Percentiles rank a stretch among this genome's conserved stretches.
Evolutionary conservation across 2,113 vertebrate species (phyloP).

Genomic region (Vanacampus margaritifer): DNA sequence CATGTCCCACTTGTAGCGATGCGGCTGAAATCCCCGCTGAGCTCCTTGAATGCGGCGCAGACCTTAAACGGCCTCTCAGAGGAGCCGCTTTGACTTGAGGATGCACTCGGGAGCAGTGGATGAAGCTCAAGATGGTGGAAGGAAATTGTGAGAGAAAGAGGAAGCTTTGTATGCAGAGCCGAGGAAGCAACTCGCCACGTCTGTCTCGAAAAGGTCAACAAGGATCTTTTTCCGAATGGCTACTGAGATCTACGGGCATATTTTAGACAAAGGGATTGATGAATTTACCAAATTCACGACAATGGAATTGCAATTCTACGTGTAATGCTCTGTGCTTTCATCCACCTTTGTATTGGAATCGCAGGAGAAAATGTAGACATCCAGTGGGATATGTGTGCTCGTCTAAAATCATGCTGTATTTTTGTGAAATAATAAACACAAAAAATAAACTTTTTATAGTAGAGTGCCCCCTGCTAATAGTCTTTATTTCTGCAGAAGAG

Average conservation of each 20-base stretch:
- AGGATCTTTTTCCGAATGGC: background rate
- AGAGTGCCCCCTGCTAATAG: too few relatives aligned
- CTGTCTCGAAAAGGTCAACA: conserved; percentile 18
- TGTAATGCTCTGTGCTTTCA: background rate
- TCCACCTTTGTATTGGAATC: too few relatives aligned
- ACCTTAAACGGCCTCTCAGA: conserved; percentile 16
- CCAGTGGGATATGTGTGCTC: too few relatives aligned
- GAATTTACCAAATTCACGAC: background rate
- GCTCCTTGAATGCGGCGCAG: background rate
- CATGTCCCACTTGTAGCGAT: conserved; percentile 4
- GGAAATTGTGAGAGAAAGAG: background rate
- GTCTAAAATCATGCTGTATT: too few relatives aligned
- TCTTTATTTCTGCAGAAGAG: too few relatives aligned
- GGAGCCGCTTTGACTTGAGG: background rate
- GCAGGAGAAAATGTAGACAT: too few relatives aligned
- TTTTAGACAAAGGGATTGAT: background rate
- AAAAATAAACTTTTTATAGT: too few relatives aligned
- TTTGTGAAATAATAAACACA: too few relatives aligned
- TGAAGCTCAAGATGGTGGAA: conserved; percentile 7
- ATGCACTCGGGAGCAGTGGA: background rate
- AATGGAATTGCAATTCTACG: background rate
- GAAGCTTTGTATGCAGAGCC: conserved; percentile 28
- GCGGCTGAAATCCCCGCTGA: conserved; percentile 18
- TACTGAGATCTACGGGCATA: background rate
- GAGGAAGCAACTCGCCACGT: background rate